Conservation (phyloP, 2,797 vertebrate species). For the Syngnathus acus region DNA sequence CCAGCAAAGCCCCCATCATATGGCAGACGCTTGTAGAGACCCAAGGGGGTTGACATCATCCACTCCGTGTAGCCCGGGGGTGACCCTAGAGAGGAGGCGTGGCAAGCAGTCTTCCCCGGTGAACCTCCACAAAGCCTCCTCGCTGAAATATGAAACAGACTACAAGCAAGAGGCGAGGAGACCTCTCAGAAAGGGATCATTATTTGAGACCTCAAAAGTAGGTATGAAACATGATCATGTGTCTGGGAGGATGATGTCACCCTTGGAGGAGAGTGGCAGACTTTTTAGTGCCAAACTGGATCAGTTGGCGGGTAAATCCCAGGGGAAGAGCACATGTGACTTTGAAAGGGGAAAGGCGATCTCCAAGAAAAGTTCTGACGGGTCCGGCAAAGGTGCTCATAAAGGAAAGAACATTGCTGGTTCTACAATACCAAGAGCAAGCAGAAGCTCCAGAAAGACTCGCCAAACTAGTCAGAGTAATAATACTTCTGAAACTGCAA, state of each 20-base stretch:
- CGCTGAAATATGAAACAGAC: conserved; percentile 76
- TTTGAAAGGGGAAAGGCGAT: conserved; percentile 76
- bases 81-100: conserved; percentile 74
- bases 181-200: conserved; percentile 52
- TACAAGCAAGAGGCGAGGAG: conserved; percentile 68
- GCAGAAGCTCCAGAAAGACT: conserved; percentile 75
- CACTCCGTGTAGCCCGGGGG: conserved; percentile 61
- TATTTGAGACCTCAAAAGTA: conserved; percentile 56
- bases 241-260: conserved; percentile 63
- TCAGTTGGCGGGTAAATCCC: conserved; percentile 78
- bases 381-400: conserved; percentile 48
- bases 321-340: conserved; percentile 72
- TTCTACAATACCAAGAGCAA: conserved; percentile 77
- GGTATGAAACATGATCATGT: conserved; percentile 64
- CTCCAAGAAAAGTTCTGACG: conserved; percentile 55
- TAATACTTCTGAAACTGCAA: conserved; percentile 41
- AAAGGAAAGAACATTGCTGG: conserved; percentile 65
- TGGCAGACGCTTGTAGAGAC: conserved; percentile 38
- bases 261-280: conserved; percentile 74
- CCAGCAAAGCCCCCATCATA: conserved; percentile 21
- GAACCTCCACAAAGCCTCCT: conserved; percentile 68
- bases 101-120: conserved; percentile 68
- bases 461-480: conserved; percentile 63
- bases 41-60: conserved; percentile 51
- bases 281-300: conserved; percentile 87